Percentiles rank a stretch among this genome's conserved stretches.
Evolutionary conservation across 92 coral and sea anemone species (phyloP).

Genomic region (Actinostola sp.): DNA sequence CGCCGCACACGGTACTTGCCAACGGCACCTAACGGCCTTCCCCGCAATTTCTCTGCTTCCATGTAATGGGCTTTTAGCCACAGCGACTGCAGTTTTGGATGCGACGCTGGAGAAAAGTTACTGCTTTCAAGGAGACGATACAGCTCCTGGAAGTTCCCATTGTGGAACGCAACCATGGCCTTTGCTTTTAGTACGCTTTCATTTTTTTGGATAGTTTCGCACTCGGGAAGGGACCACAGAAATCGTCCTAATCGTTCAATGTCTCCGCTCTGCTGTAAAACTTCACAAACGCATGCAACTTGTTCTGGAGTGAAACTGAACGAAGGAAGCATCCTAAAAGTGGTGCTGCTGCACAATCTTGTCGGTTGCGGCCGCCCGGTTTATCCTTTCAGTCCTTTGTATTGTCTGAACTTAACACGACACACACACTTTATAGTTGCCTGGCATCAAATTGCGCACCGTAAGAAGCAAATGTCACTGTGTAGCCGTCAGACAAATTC

Average conservation of each 20-base stretch:
- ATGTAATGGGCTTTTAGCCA: slow-evolving; percentile 99
- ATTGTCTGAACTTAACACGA: slow-evolving; percentile 98
- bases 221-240: slow-evolving; percentile 99
- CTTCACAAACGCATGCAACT: slow-evolving; percentile 99
- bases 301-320: slow-evolving; percentile 99
- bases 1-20: slow-evolving; percentile 99
- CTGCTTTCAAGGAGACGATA: slow-evolving; percentile 97
- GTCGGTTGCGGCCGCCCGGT: slow-evolving; percentile 63
- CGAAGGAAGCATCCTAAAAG: slow-evolving; percentile 82
- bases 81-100: slow-evolving; percentile 96
- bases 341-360: slow-evolving; percentile 33
- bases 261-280: slow-evolving; percentile 98
- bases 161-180: slow-evolving; percentile 95
- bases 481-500: slow-evolving; percentile 85
- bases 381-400: slow-evolving; percentile 92
- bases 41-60: slow-evolving; percentile 98
- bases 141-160: slow-evolving; percentile 98
- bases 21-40: slow-evolving; percentile 98
- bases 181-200: slow-evolving; percentile 98
- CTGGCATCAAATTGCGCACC: slow-evolving; percentile 96
- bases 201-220: slow-evolving; percentile 97
- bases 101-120: slow-evolving; percentile 91
- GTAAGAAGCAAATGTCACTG: slow-evolving; percentile 95
- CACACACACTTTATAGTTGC: slow-evolving; percentile 97
- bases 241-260: slow-evolving; percentile 98